Base-by-base conservation (phyloP, 1,140 invertebrate genomes). In the Myzus persicae region DNA sequence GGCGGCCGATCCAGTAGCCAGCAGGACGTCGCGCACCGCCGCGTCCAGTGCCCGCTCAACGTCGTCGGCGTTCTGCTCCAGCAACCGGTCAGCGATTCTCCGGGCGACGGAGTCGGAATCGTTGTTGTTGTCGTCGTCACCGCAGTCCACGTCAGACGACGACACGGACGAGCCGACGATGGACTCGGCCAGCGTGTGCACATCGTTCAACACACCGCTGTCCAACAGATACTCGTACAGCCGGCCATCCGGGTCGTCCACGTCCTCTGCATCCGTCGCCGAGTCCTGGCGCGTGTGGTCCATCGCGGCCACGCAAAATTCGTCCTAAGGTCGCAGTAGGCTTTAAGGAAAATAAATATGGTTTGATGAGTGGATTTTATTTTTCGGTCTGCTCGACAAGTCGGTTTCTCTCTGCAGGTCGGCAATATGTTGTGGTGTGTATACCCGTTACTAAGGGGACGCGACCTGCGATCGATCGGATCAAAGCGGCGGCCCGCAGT, bases 161-260 rank as follows among this genome's bases (percentile, higher is more conserved):
- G 38, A 38, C 38, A 24, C 44, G 24, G 91, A 51, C 59, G 76
- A 85, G n/a, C 76, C 20, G 44, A 92, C 91, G 0, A 85, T 8
- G n/a, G 91, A 93, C 46, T 93, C 91, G 46, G 46, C 81, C 81
- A 93, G 11, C 9, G 91, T 2, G 24, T 54, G 81, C 11, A 93
- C 81, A 14, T 93, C 91, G 81, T 93, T 42, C 20, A 93, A 18
- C 46, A 40, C 91, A 9, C 91, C 91, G 46, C 9, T 93, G 91
- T 93, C 91, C 67, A 93, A 1, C 81, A 93, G 38, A n/a, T 51
- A 93, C 4, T 93, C 91, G 44, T 93, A 82, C 81, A 93, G 18
- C 14, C 8, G 18, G 8, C 54, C 81, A 3, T 48, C 44, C n/a
- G n/a, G 31, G 31, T 91, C 18, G 51, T 40, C 51, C 4, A 11